Base-by-base conservation (phyloP, 2,113 vertebrate genomes). In the Collichthys lucidus region DNA sequence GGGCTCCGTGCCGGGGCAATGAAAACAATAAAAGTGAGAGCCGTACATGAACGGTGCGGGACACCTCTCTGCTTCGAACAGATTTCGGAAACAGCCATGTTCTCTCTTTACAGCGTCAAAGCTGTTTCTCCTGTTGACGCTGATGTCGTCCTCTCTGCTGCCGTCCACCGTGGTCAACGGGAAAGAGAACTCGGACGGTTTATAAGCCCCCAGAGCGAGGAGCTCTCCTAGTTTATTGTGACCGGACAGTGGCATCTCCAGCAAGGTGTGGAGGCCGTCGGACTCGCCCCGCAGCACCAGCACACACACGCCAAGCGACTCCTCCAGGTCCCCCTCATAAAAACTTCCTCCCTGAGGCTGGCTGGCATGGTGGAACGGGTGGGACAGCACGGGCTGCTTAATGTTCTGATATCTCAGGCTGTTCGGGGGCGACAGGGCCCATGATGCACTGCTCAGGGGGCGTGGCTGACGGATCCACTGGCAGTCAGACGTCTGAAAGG, bases 21-120 rank as follows among this genome's bases (percentile, higher is more conserved):
- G 93, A 59, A 96, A 95, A 81, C 94, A 95, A 72, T 91, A 95
- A 86, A 95, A 95, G 0, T 16, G 77, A 1, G 95, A 95, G 31
- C 89, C 93, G 1, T 75, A 76, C 52, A 86, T 87, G 52, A 90
- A 96, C 0, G 96, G 95, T 0, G 92, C 94, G 0, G 94, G 94
- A 74, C 94, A 96, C 11, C 89, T 88, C 83, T 96, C 95, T 0
- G 91, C 89, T 78, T 96, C 93, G 83, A 97, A 96, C 62, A 96
- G 93, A 84, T 88, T 96, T 31, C 94, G 80, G 82, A 97, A 95
- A 17, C 95, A 95, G 47, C 94, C 93, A 4, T 93, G 88, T 78
- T 94, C 94, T 44, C 11, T 90, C 89, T 62, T 83, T 63, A 59
- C 72, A 19, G 7, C 53, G 80, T 90, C 59, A 4, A 4, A 75